Percentiles rank a stretch among this genome's conserved stretches.
Evolutionary conservation across 2,888 invertebrate species (phyloP).

Genomic region (Brachyptera risi): DNA sequence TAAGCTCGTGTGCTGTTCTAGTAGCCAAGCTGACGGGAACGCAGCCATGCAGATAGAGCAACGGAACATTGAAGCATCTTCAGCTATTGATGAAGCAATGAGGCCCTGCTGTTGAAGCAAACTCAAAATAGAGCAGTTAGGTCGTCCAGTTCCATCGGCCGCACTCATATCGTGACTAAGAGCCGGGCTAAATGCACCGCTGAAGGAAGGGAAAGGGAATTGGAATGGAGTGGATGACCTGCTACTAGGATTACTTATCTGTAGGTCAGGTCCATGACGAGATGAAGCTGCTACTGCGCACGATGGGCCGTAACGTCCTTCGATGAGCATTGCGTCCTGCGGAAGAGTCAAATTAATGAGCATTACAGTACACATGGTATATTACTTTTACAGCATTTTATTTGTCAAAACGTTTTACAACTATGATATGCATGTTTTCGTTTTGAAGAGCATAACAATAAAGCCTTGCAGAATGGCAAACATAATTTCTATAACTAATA

Average conservation of each 20-base stretch:
- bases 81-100: constrained; percentile 38
- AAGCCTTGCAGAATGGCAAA: constrained; percentile 55
- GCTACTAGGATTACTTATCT: constrained; percentile 45
- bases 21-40: constrained; percentile 81
- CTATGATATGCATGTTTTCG: constrained; percentile 89
- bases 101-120: constrained; percentile 52
- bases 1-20: constrained; percentile 79
- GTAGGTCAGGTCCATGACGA: constrained; percentile 39
- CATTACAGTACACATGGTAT: constrained; percentile 3
- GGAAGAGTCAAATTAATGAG: too few relatives aligned
- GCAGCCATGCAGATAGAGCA: constrained; percentile 82
- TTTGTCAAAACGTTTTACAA: constrained; percentile 84
- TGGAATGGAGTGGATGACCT: constrained; percentile 55
- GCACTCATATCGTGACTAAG: constrained; percentile 43
- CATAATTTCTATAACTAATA: constrained; percentile 37
- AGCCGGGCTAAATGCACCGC: constrained; percentile 51
- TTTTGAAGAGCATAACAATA: constrained; percentile 58
- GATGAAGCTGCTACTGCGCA: constrained; percentile 32
- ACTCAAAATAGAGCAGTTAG: constrained; percentile 36
- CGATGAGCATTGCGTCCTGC: constrained; percentile 38
- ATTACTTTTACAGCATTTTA: constrained; percentile 50
- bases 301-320: constrained; percentile 37
- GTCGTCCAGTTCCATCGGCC: constrained; percentile 33
- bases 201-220: constrained; percentile 52
- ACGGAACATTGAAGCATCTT: constrained; percentile 47